Evolutionary conservation across 2,113 vertebrate genomes (phyloP).

Genomic region (Microcebus tavaratra): DNA sequence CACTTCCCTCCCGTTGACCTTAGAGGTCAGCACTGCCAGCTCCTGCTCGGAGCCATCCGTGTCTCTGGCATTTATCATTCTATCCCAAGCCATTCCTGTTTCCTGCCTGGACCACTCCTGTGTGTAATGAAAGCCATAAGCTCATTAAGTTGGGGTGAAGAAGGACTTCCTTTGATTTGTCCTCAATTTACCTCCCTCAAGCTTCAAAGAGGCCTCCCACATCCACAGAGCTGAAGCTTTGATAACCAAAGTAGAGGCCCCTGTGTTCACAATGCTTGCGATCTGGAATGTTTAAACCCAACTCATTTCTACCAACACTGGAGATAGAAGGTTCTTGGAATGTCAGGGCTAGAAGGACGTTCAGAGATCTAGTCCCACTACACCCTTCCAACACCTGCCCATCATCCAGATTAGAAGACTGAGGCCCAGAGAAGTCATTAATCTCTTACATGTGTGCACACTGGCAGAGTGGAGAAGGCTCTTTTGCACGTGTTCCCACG

Average conservation of each 20-base stretch:
- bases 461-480: background rate
- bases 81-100: slow-evolving; percentile 69
- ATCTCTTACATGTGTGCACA: background rate
- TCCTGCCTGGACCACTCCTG: slow-evolving; percentile 63
- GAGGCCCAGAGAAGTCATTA: slow-evolving; percentile 2
- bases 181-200: slow-evolving; percentile 74
- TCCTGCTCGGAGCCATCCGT: slow-evolving; percentile 63
- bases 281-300: slow-evolving; percentile 21
- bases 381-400: background rate
- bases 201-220: slow-evolving; percentile 72
- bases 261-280: slow-evolving; percentile 12
- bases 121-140: slow-evolving; percentile 76
- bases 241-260: slow-evolving; percentile 38
- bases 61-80: slow-evolving; percentile 76
- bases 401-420: slow-evolving; percentile 49
- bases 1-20: slow-evolving; percentile 65
- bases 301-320: slow-evolving; percentile 28
- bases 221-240: slow-evolving; percentile 41
- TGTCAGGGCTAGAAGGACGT: background rate
- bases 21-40: slow-evolving; percentile 64
- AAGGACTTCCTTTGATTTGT: slow-evolving; percentile 78
- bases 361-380: background rate
- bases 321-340: slow-evolving; percentile 45
- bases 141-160: slow-evolving; percentile 72
- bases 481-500: background rate